Base-by-base conservation (phyloP, 2,113 vertebrate species). In the Pachyramphus minor region DNA sequence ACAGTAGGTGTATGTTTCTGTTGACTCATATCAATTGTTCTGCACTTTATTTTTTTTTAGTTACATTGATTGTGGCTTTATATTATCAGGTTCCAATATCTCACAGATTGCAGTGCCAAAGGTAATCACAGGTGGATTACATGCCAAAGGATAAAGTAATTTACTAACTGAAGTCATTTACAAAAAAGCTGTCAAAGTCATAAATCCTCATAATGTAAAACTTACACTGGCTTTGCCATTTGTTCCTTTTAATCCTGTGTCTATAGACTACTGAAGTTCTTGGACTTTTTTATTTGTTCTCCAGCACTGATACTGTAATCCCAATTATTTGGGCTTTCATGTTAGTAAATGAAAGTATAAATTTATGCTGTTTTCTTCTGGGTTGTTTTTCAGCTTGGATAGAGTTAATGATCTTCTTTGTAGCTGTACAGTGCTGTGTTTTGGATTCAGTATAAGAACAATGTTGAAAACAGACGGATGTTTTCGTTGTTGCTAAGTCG, bases 401-500 rank as follows among this genome's bases (percentile, higher is more conserved):
- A 28, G 24, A 30, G 8, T 9, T 52, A 45, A 30, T 74, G 44
- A 66, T 66, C 14, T 45, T n/a, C 37, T 45, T 28, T 24, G 28
- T 45, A 45, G 8, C 7, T 19, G 33, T 21, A 39, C 28, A 74
- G 12, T 14, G 7, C 4, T 67, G 28, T 39, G 37, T 9, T 74
- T 50, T 81, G 23, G 18, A 39, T 44, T 45, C 23, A 59, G 15
- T 20, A 24, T 28, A 28, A 44, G 27, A 58, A 45, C 33, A 39
- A 21, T n/a, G 10, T 30, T 82, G 67, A 45, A 59, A 24, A 59
- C 33, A 45, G 2, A 45, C 11, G 0, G 0, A 28, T 52, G 33
- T 33, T 73, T 52, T 28, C 2, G 14, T 45, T 21, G 33, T n/a
- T 33, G 12, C 10, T 33, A 45, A 21, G 11, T 8, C 2, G 1